phyloP scores from a whole-genome alignment of 1,140 invertebrate species.

The Amyelois transitella region DNA sequence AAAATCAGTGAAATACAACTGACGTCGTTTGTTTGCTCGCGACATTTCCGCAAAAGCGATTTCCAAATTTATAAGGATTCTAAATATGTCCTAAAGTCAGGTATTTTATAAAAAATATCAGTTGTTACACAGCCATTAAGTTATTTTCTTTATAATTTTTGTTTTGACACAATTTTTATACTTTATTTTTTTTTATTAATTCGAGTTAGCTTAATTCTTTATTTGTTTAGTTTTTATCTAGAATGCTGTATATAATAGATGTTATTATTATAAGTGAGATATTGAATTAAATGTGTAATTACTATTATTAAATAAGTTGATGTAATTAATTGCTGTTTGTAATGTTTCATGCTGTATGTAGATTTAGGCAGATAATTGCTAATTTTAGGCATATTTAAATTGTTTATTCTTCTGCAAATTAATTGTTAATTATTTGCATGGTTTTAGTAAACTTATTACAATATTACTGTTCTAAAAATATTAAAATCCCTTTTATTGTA shows the following conservation, averaged over 20 bases:
- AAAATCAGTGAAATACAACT: constrained; percentile 22
- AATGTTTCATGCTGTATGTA: too few relatives aligned
- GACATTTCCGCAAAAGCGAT: constrained; percentile 61
- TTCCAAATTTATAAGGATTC: constrained; percentile 55
- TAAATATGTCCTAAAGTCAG: constrained; percentile 58
- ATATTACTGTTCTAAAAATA: neutral
- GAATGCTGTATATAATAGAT: too few relatives aligned
- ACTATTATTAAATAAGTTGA: too few relatives aligned
- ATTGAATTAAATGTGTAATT: too few relatives aligned
- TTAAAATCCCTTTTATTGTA: neutral
- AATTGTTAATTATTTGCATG: too few relatives aligned
- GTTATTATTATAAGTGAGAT: too few relatives aligned
- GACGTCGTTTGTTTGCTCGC: constrained; percentile 48
- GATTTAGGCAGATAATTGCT: too few relatives aligned
- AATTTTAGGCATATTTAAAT: too few relatives aligned
- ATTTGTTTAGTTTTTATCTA: neutral
- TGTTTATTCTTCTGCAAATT: too few relatives aligned
- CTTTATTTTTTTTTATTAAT: constrained; percentile 3
- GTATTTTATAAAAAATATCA: constrained; percentile 29
- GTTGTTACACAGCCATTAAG: constrained; percentile 6
- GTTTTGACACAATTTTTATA: constrained; percentile 6
- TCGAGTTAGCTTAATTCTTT: neutral
- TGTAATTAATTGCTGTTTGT: too few relatives aligned
- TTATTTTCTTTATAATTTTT: constrained; percentile 13
- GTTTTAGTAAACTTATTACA: too few relatives aligned